Percentiles rank a stretch among this genome's conserved stretches.
Evolutionary conservation across 2,113 vertebrate species (phyloP).

Genomic region (Columba livia): DNA sequence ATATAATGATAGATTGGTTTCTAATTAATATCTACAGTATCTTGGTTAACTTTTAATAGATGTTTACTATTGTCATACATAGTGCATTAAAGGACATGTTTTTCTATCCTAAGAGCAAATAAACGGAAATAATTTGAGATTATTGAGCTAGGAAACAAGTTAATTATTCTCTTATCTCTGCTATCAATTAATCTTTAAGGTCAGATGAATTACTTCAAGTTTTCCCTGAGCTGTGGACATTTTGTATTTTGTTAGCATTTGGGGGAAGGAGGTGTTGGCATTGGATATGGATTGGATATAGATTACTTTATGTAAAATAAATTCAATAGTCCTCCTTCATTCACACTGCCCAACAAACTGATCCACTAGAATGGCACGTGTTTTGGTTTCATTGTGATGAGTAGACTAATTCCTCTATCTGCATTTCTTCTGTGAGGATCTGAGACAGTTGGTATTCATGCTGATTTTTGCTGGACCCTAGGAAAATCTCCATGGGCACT

Average conservation of each 20-base stretch:
- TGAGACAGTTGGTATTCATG: background rate
- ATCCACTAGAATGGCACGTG: background rate
- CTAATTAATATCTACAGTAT: background rate
- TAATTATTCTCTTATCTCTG: background rate
- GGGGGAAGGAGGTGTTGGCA: fast-evolving
- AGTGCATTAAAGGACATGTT: background rate
- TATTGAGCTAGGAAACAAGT: background rate
- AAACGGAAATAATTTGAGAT: background rate
- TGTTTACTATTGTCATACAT: background rate
- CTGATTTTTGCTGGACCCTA: background rate
- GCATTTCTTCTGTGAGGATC: background rate
- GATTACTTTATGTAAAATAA: background rate
- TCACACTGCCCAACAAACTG: background rate
- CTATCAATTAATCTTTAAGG: background rate
- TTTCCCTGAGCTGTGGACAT: background rate
- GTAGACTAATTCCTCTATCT: background rate
- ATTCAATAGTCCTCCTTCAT: background rate
- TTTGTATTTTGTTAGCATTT: background rate
- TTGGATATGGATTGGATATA: background rate
- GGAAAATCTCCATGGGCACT: background rate
- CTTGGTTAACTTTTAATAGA: background rate
- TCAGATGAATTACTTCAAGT: background rate
- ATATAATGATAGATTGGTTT: background rate
- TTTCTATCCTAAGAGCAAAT: background rate
- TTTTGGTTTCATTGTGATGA: background rate